These are phyloP conservation scores for Myripristis murdjan DNA, from an alignment of 2,797 vertebrate species.

Conservation along the genomic window DNA sequence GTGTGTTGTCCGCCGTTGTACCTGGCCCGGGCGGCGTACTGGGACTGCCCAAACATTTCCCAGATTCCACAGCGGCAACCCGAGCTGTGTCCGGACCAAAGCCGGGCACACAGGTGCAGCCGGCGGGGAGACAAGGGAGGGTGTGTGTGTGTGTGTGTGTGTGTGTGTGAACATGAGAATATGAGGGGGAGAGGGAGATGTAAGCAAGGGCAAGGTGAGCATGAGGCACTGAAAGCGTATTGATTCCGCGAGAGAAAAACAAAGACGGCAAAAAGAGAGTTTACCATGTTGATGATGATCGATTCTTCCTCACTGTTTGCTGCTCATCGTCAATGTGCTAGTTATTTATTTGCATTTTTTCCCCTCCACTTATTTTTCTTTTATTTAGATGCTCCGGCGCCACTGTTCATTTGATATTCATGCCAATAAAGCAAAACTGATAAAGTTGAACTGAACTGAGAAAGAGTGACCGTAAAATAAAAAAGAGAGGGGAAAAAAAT, in stretches of 20 bases:
- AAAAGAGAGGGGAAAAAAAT: slow-evolving; percentile 17
- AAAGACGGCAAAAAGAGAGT: too few species aligned
- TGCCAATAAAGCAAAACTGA: too few species aligned
- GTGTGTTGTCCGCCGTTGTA: slow-evolving; percentile 42
- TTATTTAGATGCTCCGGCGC: too few species aligned
- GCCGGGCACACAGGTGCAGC: slow-evolving; percentile 82
- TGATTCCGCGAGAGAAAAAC: slow-evolving; percentile 15
- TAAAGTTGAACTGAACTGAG: slow-evolving; percentile 23
- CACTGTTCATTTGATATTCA: too few species aligned
- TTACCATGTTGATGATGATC: too few species aligned
- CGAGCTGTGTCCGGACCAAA: slow-evolving; percentile 76
- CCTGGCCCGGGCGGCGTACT: slow-evolving; percentile 53
- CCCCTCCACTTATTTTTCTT: too few species aligned
- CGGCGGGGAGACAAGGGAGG: slow-evolving; percentile 43
- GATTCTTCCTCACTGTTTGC: too few species aligned
- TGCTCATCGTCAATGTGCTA: too few species aligned
- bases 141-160: slow-evolving; percentile 39
- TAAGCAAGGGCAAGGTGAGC: slow-evolving; percentile 1
- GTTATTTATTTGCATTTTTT: too few species aligned
- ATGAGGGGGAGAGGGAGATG: background rate
- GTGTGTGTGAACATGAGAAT: slow-evolving; percentile 52
- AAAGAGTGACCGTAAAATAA: background rate
- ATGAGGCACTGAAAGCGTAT: background rate
- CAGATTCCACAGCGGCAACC: slow-evolving; percentile 85
- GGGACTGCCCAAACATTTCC: slow-evolving; percentile 77